These are phyloP conservation scores for Rhamphomyia laevipes DNA, from an alignment of 2,888 invertebrate species.

Conservation along the genomic window DNA sequence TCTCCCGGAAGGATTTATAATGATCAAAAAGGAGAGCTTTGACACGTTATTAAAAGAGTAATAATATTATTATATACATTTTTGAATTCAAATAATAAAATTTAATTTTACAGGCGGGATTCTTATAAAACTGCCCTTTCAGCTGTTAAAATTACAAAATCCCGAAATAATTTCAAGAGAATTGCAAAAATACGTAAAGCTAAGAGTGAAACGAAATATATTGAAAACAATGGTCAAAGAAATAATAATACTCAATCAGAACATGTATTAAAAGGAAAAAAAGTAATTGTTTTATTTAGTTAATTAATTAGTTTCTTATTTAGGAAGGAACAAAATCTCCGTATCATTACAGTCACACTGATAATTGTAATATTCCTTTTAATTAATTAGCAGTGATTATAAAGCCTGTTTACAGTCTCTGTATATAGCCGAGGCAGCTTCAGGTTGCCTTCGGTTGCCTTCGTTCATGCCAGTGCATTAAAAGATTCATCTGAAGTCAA, in stretches of 20 bases:
- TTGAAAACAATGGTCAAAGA: constrained; percentile 17
- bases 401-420: too few relatives aligned
- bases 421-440: too few relatives aligned
- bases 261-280: background rate
- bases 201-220: constrained; percentile 33
- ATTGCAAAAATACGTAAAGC: constrained; percentile 29
- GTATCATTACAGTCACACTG: too few relatives aligned
- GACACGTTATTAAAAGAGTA: constrained; percentile 28
- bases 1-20: constrained; percentile 25
- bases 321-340: too few relatives aligned
- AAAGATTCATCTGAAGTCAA: too few relatives aligned
- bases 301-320: too few relatives aligned
- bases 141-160: background rate
- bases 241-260: background rate
- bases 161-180: constrained; percentile 6
- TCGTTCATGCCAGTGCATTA: too few relatives aligned
- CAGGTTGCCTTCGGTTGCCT: too few relatives aligned
- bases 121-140: background rate
- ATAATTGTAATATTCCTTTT: too few relatives aligned
- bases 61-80: constrained; percentile 8
- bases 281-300: background rate
- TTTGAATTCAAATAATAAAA: background rate
- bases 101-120: background rate
- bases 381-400: too few relatives aligned
- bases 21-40: constrained; percentile 23